Evolutionary conservation across 2,113 vertebrate genomes (phyloP), one percentile per base, ranked within the genome.

Genomic region (Motacilla alba): DNA sequence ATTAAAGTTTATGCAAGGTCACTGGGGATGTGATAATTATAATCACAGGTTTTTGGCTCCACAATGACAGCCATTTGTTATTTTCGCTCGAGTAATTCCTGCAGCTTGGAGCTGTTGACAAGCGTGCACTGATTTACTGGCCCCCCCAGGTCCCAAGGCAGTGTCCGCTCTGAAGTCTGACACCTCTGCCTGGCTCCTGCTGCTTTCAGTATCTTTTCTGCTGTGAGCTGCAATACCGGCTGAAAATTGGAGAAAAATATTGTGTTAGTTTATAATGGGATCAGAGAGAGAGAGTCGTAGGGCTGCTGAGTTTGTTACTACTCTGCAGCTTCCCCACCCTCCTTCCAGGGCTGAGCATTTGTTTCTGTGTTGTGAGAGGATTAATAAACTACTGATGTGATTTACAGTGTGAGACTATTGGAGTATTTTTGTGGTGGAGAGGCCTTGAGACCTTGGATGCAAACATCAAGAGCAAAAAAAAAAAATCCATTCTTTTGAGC

Each of bases 1-100:
- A 99, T 99, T 99, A 99, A 99, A 99, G 99, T 99, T 99, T 99
- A 99, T 99, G 99, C 99, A 99, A 99, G 99, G 99, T 99, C 99
- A 99, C 99, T 98, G 99, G 99, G 99, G 99, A 99, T 99, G 99
- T 99, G 99, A 99, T 99, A 99, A 99, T 99, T 99, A 99, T 99
- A 99, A 99, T 99, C 99, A 99, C 99, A 99, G 99, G 99, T 99
- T 99, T 99, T 99, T 99, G 99, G 99, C 99, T 99, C 98, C 98
- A 98, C 99, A 99, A 99, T 99, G 99, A 99, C 99, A 99, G 99
- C 99, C 99, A 99, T 99, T 99, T 99, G 99, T 99, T 99, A 99
- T 99, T 99, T 99, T 99, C 99, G 99, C 98, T 99, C 97, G 98
- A 99, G 98, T 98, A 98, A 98, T 98, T 99, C 98, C 98, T 92